A percentile compares a stretch with the other conserved stretches of the same genome.
Conservation (phyloP, 2,113 vertebrate genomes). For the Paracanthobrama guichenoti region DNA sequence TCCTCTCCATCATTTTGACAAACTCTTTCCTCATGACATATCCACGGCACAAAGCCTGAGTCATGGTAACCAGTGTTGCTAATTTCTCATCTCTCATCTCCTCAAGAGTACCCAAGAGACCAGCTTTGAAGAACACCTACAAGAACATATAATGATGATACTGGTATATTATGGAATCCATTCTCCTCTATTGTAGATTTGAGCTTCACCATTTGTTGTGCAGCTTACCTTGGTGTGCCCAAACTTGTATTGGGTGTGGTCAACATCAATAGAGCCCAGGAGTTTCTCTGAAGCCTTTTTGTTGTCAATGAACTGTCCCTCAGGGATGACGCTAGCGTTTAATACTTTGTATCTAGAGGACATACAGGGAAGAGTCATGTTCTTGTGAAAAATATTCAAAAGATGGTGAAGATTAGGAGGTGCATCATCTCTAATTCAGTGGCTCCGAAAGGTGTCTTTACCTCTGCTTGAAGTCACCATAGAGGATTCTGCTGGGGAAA, state of each 20-base stretch:
- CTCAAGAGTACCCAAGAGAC: constrained; percentile 87
- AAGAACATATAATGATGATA: not conserved
- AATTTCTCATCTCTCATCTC: constrained; percentile 96
- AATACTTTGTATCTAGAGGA: constrained; percentile 73
- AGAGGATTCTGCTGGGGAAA: constrained; percentile 34
- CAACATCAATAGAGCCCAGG: constrained; percentile 84
- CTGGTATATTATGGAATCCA: not conserved
- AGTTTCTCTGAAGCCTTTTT: constrained; percentile 89
- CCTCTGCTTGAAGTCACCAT: constrained; percentile 37
- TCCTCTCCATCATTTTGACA: constrained; percentile 86
- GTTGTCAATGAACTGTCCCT: constrained; percentile 87
- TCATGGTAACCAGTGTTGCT: constrained; percentile 88
- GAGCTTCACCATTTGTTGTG: not conserved
- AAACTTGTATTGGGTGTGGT: constrained; percentile 88
- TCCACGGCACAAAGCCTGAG: constrained; percentile 87
- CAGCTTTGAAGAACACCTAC: constrained; percentile 97
- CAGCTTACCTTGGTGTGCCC: constrained; percentile 86
- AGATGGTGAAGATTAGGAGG: not conserved
- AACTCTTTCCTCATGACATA: constrained; percentile 84
- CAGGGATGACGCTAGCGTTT: constrained; percentile 84
- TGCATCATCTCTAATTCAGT: not conserved
- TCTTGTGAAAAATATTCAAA: not conserved
- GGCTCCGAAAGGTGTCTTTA: not conserved
- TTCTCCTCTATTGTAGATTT: not conserved
- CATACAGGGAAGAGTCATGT: not conserved